Evolutionary conservation across 2,113 vertebrate species (phyloP).

Genomic region (Alosa alosa): DNA sequence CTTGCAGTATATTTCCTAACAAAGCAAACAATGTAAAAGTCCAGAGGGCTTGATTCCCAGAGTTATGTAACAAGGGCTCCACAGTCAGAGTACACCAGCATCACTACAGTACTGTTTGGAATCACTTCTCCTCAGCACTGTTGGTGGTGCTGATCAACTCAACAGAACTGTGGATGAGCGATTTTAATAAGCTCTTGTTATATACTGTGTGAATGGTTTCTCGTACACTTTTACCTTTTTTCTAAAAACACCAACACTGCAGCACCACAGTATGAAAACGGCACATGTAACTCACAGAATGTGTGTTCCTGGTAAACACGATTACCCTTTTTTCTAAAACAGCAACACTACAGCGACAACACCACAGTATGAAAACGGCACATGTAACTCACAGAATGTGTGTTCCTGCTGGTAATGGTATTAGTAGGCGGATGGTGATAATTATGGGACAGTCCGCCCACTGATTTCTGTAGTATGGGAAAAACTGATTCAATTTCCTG

Average conservation of each 20-base stretch:
- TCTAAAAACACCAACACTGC: too few species aligned
- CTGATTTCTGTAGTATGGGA: not conserved
- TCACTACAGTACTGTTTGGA: not conserved
- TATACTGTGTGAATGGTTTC: too few species aligned
- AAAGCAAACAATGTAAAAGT: not conserved
- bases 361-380: too few species aligned
- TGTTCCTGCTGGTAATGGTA: not conserved
- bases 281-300: not conserved
- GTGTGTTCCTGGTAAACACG: not conserved
- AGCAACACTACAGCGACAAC: too few species aligned
- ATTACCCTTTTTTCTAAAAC: too few species aligned
- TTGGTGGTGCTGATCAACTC: not conserved
- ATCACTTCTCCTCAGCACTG: not conserved
- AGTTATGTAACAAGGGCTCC: not conserved
- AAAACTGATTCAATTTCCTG: not conserved
- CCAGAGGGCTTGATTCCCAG: too few species aligned
- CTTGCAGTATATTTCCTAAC: not conserved
- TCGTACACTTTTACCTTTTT: too few species aligned
- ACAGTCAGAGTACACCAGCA: not conserved
- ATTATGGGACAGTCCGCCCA: not conserved
- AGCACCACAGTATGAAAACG: too few species aligned
- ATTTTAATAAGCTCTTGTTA: not conserved
- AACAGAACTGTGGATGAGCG: not conserved
- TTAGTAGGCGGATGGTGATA: not conserved
- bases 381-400: not conserved